Evolutionary conservation across 2,113 vertebrate species (phyloP), one percentile per base, ranked within the genome.

Genomic region (Hippocampus guttulatus): DNA sequence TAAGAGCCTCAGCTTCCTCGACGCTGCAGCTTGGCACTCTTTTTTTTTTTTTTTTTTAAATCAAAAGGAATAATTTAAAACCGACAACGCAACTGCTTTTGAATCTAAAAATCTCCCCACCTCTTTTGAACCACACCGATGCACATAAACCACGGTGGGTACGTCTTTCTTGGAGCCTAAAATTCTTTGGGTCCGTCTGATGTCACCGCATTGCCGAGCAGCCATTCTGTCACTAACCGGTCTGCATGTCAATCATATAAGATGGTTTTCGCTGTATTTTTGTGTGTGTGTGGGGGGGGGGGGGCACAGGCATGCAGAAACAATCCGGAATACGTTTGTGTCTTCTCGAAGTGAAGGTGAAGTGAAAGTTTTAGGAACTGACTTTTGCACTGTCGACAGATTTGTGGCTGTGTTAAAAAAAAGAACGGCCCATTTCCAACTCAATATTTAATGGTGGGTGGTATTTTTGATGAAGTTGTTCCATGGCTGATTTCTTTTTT

Each of bases 11-110:
- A 8, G 43, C 71, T 20, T 70, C 71, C 49, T 66, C 2, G 0
- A 51, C 58, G 2, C 43, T 45, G 43, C 43, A 45, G 43, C 40
- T 52, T 25, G 70, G 64, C 63, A 68, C 66, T 55, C 62, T 74
- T 54, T 58, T 49, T 23, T 68, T 60, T 27, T 58, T 60, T 18
- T 27, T 57, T 38, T 38, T 38, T 38, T 7, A 6, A 10, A 66
- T 27, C 45, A 4, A 16, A 23, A 64, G 63, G 67, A 27, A 49
- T 61, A 38, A 73, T 38, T 27, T n/a, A 2, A 66, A 77, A 66
- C 40, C 8, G 49, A 21, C 49, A 21, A 52, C 77, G 55, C 1
- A 67, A 47, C 25, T 64, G 51, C 38, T 52, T 60, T 64, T 51
- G 18, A 11, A 75, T 67, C 60, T 12, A 64, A 60, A 16, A 60